Base-by-base conservation (phyloP, 2,113 vertebrate genomes). In the Eclectus roratus region DNA sequence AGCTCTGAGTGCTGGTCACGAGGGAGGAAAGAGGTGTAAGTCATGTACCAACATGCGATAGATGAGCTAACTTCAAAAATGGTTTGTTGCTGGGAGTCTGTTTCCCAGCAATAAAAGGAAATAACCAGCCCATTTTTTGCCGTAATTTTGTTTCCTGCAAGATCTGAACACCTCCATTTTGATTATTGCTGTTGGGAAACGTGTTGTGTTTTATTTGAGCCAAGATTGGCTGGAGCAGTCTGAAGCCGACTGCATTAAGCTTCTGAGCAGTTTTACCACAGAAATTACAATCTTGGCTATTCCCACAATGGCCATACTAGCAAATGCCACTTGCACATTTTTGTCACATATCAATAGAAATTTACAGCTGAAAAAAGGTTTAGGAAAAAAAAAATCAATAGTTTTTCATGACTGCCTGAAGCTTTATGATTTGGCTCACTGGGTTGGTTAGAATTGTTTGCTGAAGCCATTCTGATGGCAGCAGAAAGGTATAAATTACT, bases 371-470 rank as follows among this genome's bases (percentile, higher is more conserved):
- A 93, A 88, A 72, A 96, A 97, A 96, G 58, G 50, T 41, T 79
- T 68, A 29, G 20, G 9, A 79, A 89, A 89, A 92, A 89, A 89
- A 72, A 92, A 88, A 80, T 95, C 98, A 94, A 95, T 97, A 96
- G 47, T 61, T 95, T 97, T 97, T 85, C 23, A 19, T 95, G 85
- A 95, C 60, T 97, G 86, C 95, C 96, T 88, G 88, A 77, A 94
- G 91, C 90, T 94, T 97, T 97, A 93, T 94, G 96, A 97, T 97
- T 95, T 98, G 93, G 76, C 80, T 98, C 83, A 91, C 93, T 97
- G 94, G 94, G 63, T 97, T 93, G 14, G 85, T 95, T 94, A 89
- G 89, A 96, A 84, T 49, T 94, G 44, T 88, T 96, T 87, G 88
- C 28, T 93, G 89, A 94, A 97, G 80, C 55, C 93, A n/a, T 97